A percentile compares a stretch with the other conserved stretches of the same genome.
Conservation (phyloP, 1,140 invertebrate genomes). For the Penaeus japonicus region DNA sequence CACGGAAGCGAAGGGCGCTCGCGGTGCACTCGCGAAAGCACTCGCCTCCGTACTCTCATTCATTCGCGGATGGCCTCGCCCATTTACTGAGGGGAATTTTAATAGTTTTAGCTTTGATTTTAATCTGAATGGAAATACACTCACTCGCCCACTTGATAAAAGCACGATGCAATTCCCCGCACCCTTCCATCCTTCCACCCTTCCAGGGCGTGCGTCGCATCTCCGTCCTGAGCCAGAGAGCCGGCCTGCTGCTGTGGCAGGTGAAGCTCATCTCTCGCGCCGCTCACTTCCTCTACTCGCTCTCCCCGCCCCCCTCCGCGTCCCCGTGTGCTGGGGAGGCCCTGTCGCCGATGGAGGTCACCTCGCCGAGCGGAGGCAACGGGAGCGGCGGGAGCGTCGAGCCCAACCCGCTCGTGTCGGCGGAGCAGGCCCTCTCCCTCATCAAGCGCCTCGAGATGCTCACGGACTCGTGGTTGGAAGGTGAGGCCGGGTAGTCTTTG, state of each 20-base stretch:
- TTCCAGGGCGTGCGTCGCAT: slow-evolving; percentile 24
- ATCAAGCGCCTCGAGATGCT: slow-evolving; percentile 23
- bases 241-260: slow-evolving; percentile 37
- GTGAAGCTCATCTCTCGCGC: slow-evolving; percentile 36
- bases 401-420: slow-evolving; percentile 24
- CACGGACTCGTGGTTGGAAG: slow-evolving; percentile 37
- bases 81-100: too few species aligned
- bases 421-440: slow-evolving; percentile 36
- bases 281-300: slow-evolving; percentile 33
- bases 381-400: background rate
- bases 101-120: too few species aligned
- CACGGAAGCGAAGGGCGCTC: background rate
- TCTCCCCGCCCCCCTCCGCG: background rate
- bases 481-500: background rate
- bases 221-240: slow-evolving; percentile 12
- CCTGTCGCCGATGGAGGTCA: too few species aligned
- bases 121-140: too few species aligned
- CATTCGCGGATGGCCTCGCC: too few species aligned
- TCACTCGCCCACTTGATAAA: too few species aligned
- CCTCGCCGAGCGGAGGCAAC: too few species aligned
- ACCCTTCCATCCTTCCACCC: background rate
- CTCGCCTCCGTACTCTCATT: background rate
- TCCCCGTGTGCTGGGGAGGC: background rate
- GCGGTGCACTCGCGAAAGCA: background rate
- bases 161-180: too few species aligned